These are phyloP conservation scores for Cyphomyrmex costatus DNA, from an alignment of 1,140 invertebrate species.

Conservation along the genomic window DNA sequence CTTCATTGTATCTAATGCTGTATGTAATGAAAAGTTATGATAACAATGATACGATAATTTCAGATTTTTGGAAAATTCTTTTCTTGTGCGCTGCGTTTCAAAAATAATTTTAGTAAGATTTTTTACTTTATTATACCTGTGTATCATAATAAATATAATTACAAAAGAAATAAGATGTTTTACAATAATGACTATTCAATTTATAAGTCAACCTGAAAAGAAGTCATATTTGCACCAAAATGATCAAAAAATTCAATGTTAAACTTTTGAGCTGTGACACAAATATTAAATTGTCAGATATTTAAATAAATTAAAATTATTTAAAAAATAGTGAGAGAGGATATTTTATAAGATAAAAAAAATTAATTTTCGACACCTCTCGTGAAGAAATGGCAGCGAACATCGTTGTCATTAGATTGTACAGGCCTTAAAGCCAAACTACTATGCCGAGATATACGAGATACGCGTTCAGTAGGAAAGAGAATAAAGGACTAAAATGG, in stretches of 20 bases:
- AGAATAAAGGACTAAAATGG: conserved; percentile 85
- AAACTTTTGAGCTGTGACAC: background rate
- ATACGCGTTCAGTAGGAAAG: conserved; percentile 78
- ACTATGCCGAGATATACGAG: conserved; percentile 80
- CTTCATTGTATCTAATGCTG: conserved; percentile 8
- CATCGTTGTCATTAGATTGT: conserved; percentile 77
- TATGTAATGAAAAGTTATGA: conserved; percentile 27
- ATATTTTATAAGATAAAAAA: conserved; percentile 49
- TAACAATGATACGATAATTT: conserved; percentile 35
- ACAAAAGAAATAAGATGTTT: background rate
- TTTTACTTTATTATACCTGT: background rate
- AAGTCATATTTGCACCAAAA: background rate
- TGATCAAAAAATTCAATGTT: background rate
- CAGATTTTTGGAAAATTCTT: background rate
- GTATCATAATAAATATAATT: background rate
- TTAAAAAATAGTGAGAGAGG: background rate
- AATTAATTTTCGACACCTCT: conserved; percentile 45
- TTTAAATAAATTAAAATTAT: background rate
- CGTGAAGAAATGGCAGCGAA: conserved; percentile 32
- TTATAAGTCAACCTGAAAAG: background rate
- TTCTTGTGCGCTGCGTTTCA: background rate
- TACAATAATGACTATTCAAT: background rate
- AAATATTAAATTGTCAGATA: background rate
- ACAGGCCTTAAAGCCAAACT: conserved; percentile 76
- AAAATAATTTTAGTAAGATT: background rate